Percentiles rank a stretch among this genome's conserved stretches.
These are phyloP conservation scores for Pogonocherus hispidulus DNA, from an alignment of 2,888 invertebrate genomes.

Conservation along the genomic window DNA sequence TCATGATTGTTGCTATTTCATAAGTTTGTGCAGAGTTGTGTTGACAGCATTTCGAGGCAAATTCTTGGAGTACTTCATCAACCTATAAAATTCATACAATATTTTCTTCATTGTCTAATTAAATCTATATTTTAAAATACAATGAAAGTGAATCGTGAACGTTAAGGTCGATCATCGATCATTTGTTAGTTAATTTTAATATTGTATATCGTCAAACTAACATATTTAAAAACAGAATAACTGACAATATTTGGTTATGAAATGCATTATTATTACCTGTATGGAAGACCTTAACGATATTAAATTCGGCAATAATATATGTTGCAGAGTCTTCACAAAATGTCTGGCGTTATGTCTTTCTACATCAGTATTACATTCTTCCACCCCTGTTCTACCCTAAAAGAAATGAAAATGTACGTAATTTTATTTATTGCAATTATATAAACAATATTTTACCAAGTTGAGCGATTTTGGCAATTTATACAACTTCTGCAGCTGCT, in stretches of 20 bases:
- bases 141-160: no score
- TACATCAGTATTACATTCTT: slow-evolving; percentile 83
- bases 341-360: slow-evolving; percentile 90
- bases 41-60: slow-evolving; percentile 92
- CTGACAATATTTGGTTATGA: no score
- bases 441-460: slow-evolving; percentile 64
- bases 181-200: no score
- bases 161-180: no score
- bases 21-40: slow-evolving; percentile 78
- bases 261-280: slow-evolving; percentile 70
- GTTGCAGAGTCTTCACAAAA: slow-evolving; percentile 83
- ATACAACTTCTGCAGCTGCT: slow-evolving; percentile 70
- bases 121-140: no score
- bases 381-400: slow-evolving; percentile 66
- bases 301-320: slow-evolving; percentile 83
- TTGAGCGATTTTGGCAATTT: slow-evolving; percentile 73
- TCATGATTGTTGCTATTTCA: slow-evolving; percentile 83
- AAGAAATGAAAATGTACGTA: slow-evolving; percentile 34
- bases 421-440: slow-evolving; percentile 37
- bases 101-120: no score
- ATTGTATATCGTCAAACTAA: no score
- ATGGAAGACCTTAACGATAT: slow-evolving; percentile 83
- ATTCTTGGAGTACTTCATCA: slow-evolving; percentile 92
- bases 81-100: slow-evolving; percentile 70
- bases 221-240: no score